Percentiles rank a stretch among this genome's conserved stretches.
Conservation (phyloP, 2,797 vertebrate genomes). For the Ctenochaetus hawaiiensis region DNA sequence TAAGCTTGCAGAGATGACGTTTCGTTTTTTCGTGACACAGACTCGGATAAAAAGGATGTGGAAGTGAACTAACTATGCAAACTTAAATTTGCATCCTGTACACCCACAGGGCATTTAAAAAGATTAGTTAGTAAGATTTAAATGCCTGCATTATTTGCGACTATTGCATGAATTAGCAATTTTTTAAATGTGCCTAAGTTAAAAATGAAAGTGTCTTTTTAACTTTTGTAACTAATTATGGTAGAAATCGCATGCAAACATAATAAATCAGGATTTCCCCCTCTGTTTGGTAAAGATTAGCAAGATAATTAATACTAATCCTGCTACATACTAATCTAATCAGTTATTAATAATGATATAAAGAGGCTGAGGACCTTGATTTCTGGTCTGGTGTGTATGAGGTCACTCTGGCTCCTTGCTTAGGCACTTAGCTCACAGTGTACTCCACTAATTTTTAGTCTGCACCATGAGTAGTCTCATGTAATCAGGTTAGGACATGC, state of each 20-base stretch:
- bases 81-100: background rate
- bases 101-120: background rate
- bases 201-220: too few relatives aligned
- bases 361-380: background rate
- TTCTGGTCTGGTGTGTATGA: background rate
- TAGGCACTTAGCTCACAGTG: conserved; percentile 43
- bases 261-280: too few relatives aligned
- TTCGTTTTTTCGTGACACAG: background rate
- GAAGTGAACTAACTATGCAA: background rate
- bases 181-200: too few relatives aligned
- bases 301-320: too few relatives aligned
- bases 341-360: too few relatives aligned
- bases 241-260: too few relatives aligned
- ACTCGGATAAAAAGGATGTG: background rate
- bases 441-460: conserved; percentile 34
- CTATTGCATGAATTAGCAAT: background rate
- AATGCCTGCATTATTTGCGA: background rate
- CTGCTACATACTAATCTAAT: too few relatives aligned
- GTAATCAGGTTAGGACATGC: conserved; percentile 58
- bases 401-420: conserved; percentile 9
- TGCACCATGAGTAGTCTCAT: conserved; percentile 22
- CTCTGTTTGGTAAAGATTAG: too few relatives aligned
- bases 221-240: too few relatives aligned
- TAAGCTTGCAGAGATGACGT: background rate
- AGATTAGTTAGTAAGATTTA: background rate